Evolutionary conservation across 2,113 vertebrate genomes (phyloP).

Genomic region (Pelusios castaneus): DNA sequence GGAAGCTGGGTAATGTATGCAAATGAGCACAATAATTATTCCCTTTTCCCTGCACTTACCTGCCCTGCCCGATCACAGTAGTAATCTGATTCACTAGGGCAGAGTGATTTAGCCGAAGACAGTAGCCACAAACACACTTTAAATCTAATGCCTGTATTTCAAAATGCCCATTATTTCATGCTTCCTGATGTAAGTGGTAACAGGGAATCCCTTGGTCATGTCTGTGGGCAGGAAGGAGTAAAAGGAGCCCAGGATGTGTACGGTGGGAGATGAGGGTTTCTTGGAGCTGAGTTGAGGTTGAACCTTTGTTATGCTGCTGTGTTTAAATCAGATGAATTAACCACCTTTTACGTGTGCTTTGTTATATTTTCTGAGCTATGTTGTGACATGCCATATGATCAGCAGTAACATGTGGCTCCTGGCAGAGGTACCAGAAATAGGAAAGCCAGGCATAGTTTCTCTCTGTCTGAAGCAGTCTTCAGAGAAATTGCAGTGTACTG

Average conservation of each 20-base stretch:
- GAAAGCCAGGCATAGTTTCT: not conserved
- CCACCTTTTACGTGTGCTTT: not conserved
- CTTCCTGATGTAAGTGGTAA: not conserved
- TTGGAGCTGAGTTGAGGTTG: not conserved
- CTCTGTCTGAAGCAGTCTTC: not conserved
- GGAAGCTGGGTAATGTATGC: not conserved
- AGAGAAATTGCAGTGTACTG: constrained; percentile 9
- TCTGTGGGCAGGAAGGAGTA: not conserved
- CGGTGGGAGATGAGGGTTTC: not conserved
- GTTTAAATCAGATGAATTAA: not conserved
- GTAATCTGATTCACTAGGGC: not conserved
- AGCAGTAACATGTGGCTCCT: not conserved
- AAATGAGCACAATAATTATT: not conserved
- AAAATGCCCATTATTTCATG: not conserved
- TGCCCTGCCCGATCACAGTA: not conserved
- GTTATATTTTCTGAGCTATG: not conserved
- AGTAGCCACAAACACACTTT: not conserved
- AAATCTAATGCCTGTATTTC: not conserved
- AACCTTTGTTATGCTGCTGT: not conserved
- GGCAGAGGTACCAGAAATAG: not conserved
- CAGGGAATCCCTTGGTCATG: not conserved
- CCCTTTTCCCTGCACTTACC: not conserved
- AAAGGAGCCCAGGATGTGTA: not conserved
- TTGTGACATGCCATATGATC: not conserved
- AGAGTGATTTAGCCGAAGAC: not conserved